Evolutionary conservation across 2,888 invertebrate genomes (phyloP).

Genomic region (Pediacus dermestoides): DNA sequence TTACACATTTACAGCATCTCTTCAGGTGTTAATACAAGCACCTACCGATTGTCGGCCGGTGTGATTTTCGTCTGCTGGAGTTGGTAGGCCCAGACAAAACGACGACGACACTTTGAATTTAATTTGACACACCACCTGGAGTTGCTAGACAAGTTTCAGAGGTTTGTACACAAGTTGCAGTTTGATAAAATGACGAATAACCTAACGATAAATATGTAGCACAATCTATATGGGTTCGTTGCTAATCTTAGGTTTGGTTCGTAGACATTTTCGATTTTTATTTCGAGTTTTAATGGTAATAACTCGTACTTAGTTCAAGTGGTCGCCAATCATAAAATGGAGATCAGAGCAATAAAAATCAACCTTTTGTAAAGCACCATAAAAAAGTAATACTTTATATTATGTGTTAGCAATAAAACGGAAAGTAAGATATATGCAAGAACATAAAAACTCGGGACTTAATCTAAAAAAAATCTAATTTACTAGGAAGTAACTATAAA

Average conservation of each 20-base stretch:
- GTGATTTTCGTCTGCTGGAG: neutral
- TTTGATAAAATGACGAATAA: too few species aligned
- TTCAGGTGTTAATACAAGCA: slow-evolving; percentile 9
- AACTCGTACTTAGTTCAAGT: neutral
- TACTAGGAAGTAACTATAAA: too few species aligned
- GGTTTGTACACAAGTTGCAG: too few species aligned
- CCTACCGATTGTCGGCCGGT: neutral
- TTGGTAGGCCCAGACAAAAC: too few species aligned
- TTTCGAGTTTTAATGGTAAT: neutral
- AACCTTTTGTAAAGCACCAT: neutral
- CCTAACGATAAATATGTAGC: too few species aligned
- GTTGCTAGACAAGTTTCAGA: too few species aligned
- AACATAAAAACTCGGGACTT: neutral
- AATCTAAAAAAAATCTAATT: slow-evolving; percentile 1
- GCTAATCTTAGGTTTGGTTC: too few species aligned
- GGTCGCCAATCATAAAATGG: neutral
- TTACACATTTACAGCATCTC: slow-evolving; percentile 6
- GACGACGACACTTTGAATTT: too few species aligned
- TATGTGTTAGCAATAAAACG: slow-evolving; percentile 1
- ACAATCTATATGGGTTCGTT: too few species aligned
- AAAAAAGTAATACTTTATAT: neutral
- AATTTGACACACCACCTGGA: too few species aligned
- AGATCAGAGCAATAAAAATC: slow-evolving; percentile 1
- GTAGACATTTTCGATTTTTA: neutral
- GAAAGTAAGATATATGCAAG: neutral